Percentiles rank a stretch among this genome's conserved stretches.
Evolutionary conservation across 2,797 vertebrate species (phyloP).

Genomic region (Apogon talboti): DNA sequence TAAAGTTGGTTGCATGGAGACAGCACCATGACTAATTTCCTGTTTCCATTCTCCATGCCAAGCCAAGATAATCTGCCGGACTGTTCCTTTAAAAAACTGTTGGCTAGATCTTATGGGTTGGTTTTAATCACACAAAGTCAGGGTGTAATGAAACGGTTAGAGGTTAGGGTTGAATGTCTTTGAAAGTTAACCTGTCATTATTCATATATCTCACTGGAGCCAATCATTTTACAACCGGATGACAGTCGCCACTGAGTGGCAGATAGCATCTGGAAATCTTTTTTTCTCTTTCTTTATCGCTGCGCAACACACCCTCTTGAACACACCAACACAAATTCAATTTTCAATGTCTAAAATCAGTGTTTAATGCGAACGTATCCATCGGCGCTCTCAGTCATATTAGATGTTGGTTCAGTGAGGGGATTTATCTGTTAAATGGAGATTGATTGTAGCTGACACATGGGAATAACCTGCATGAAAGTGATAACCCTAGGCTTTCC

Average conservation of each 20-base stretch:
- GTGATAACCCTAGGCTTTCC: conserved; percentile 53
- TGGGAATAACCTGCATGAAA: conserved; percentile 56
- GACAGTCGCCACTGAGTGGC: conserved; percentile 15
- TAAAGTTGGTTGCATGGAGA: too few relatives aligned
- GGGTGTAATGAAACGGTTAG: too few relatives aligned
- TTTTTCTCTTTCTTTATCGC: conserved; percentile 15
- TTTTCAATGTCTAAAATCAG: conserved; percentile 47
- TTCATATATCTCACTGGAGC: conserved; percentile 15
- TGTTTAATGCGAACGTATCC: conserved; percentile 49
- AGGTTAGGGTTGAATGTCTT: not conserved
- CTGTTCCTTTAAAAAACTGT: too few relatives aligned
- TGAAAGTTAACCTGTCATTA: not conserved
- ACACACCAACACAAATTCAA: conserved; percentile 24
- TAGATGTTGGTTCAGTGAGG: conserved; percentile 22
- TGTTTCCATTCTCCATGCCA: too few relatives aligned
- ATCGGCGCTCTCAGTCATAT: conserved; percentile 16
- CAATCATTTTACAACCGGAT: conserved; percentile 27
- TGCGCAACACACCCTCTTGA: conserved; percentile 8
- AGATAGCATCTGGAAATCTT: conserved; percentile 27
- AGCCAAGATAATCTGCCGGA: too few relatives aligned
- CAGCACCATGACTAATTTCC: too few relatives aligned
- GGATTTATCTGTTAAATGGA: conserved; percentile 58
- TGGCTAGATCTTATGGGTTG: too few relatives aligned
- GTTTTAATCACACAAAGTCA: too few relatives aligned
- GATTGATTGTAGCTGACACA: conserved; percentile 62